Evolutionary conservation across 2,888 invertebrate species (phyloP).

Genomic region (Apantesis nais): DNA sequence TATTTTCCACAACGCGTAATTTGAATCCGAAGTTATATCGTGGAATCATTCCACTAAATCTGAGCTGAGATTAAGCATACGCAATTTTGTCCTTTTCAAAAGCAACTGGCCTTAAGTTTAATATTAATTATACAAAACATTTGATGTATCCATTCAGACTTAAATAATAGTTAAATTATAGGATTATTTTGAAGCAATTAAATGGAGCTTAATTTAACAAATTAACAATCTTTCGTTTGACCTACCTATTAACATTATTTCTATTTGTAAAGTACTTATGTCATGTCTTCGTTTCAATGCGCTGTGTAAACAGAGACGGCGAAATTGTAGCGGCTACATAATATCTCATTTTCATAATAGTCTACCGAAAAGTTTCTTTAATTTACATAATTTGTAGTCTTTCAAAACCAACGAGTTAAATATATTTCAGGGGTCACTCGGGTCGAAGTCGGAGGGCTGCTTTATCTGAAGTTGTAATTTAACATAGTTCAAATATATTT

Average conservation of each 20-base stretch:
- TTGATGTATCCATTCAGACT: neutral
- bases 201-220: neutral
- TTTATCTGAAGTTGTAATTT: constrained; percentile 22
- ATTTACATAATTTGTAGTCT: constrained; percentile 60
- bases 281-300: constrained; percentile 13
- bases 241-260: neutral
- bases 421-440: constrained; percentile 43
- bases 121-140: neutral
- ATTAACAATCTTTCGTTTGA: neutral
- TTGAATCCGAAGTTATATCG: neutral
- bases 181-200: neutral
- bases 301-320: constrained; percentile 31
- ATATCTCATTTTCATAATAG: constrained; percentile 57
- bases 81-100: neutral
- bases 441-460: constrained; percentile 23
- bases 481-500: neutral
- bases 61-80: neutral
- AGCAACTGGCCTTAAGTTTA: neutral
- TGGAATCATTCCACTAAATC: neutral
- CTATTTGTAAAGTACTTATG: constrained; percentile 11
- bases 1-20: constrained; percentile 14
- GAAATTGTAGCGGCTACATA: constrained; percentile 36
- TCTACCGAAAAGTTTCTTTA: constrained; percentile 53
- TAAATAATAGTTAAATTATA: too few relatives aligned
- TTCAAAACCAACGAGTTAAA: constrained; percentile 49